Evolutionary conservation across 2,888 invertebrate genomes (phyloP), one percentile per base, ranked within the genome.

Genomic region (Dilophus febrilis): DNA sequence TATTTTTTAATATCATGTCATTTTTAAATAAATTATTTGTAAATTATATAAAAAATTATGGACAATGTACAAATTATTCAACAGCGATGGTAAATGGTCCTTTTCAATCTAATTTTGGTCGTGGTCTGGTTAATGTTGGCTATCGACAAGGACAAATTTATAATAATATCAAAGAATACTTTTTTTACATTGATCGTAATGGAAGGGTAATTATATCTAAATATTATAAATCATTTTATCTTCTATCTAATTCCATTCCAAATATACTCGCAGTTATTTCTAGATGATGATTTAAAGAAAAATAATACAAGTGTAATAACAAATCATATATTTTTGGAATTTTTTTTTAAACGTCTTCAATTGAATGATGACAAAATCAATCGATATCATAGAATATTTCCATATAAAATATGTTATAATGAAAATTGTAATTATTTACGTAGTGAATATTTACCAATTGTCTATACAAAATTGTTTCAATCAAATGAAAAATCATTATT

Each of bases 381-480:
- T 56, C 53, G 61, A 62, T 65, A 65, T 59, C 64, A 60, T 59
- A 56, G 61, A 60, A 64, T 64, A 65, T 65, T 50, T 46, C 57
- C 61, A 63, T 51, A 49, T 49, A 53, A 8, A 29, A n/a, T 13
- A 7, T n/a, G 4, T 29, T 7, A 29, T 29, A 12, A 13, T 29
- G 12, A 11, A 4, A 29, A 29, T 29, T 12, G 29, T 4, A 29
- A n/a, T n/a, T 29, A 29, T 29, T 11, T 29, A 29, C 29, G 29
- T n/a, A 8, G 29, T 29, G 29, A 29, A n/a, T n/a, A 11, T 29
- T 4, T 29, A 7, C 29, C 29, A 29, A 29, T 29, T 11, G 13
- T 29, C 4, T 29, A 29, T 13, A 29, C 29, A 11, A 5, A 29
- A 56, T 50, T 55, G 53, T 57, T 57, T 6, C 35, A 50, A 51